A percentile compares a stretch with the other conserved stretches of the same genome.
Evolutionary conservation across 2,797 vertebrate species (phyloP).

Genomic region (Mus caroli): DNA sequence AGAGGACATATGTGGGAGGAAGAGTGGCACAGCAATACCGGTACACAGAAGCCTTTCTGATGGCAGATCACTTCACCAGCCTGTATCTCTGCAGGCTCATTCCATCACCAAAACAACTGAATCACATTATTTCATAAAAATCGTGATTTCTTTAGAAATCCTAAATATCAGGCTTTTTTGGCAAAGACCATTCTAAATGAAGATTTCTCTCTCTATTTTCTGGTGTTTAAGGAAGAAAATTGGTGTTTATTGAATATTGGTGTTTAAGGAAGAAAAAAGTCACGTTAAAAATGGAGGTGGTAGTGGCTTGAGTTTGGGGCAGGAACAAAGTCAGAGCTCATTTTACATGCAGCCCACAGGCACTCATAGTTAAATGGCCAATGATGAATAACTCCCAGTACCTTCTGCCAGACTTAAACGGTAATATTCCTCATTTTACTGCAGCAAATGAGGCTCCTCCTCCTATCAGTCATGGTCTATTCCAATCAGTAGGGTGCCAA

Average conservation of each 20-base stretch:
- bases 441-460: slow-evolving; percentile 95
- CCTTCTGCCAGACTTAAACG: slow-evolving; percentile 92
- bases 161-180: slow-evolving; percentile 48
- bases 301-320: slow-evolving; percentile 67
- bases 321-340: slow-evolving; percentile 84
- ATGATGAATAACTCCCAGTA: slow-evolving; percentile 89
- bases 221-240: slow-evolving; percentile 32
- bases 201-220: slow-evolving; percentile 66
- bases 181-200: slow-evolving; percentile 63
- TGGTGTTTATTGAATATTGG: not conserved
- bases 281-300: slow-evolving; percentile 66
- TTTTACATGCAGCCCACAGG: slow-evolving; percentile 87
- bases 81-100: slow-evolving; percentile 42
- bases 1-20: not conserved
- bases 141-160: slow-evolving; percentile 70
- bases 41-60: not conserved
- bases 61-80: slow-evolving; percentile 63
- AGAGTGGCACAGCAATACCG: slow-evolving; percentile 52
- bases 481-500: slow-evolving; percentile 94
- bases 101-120: slow-evolving; percentile 61
- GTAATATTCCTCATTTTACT: slow-evolving; percentile 95
- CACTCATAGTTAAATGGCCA: slow-evolving; percentile 90
- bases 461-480: slow-evolving; percentile 96
- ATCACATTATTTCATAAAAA: slow-evolving; percentile 48
- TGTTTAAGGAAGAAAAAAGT: slow-evolving; percentile 54